A percentile compares a stretch with the other conserved stretches of the same genome.
These are phyloP conservation scores for Peribatodes rhomboidaria DNA, from an alignment of 2,888 invertebrate species.

Conservation along the genomic window DNA sequence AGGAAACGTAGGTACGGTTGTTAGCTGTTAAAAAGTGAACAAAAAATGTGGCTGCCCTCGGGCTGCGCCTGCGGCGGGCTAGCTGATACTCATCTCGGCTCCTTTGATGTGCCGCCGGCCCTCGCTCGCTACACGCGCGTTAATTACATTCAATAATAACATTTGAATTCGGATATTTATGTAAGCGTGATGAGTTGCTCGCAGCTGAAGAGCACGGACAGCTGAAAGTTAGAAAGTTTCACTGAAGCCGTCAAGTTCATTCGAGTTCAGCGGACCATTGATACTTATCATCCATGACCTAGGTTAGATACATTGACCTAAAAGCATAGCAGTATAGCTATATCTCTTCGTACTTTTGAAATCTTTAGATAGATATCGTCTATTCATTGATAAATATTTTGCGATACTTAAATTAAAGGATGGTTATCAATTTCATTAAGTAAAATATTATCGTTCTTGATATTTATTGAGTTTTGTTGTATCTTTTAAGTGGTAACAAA, in stretches of 20 bases:
- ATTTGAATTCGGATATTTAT: constrained; percentile 46
- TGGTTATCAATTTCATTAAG: background rate
- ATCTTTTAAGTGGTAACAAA: constrained; percentile 5
- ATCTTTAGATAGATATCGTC: background rate
- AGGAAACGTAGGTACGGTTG: constrained; percentile 55
- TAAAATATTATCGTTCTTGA: constrained; percentile 3
- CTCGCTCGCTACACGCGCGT: constrained; percentile 59
- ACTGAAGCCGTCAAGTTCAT: too few relatives aligned
- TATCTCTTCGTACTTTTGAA: too few relatives aligned
- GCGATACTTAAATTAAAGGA: background rate
- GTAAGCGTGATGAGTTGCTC: constrained; percentile 29
- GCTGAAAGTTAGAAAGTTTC: background rate
- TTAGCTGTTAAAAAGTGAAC: constrained; percentile 74
- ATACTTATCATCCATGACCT: constrained; percentile 10
- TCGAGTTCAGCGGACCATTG: background rate
- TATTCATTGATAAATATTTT: constrained; percentile 5
- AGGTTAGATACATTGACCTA: background rate
- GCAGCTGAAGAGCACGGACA: constrained; percentile 8
- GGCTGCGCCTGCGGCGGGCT: constrained; percentile 62
- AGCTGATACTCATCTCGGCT: constrained; percentile 71
- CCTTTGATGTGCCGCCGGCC: constrained; percentile 74
- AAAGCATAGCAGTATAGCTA: too few relatives aligned
- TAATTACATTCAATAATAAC: constrained; percentile 59
- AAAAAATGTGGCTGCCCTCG: constrained; percentile 72
- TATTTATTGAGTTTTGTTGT: constrained; percentile 15